Evolutionary conservation across 2,797 vertebrate species (phyloP), one percentile per base, ranked within the genome.

Genomic region (Myotis vivesi): DNA sequence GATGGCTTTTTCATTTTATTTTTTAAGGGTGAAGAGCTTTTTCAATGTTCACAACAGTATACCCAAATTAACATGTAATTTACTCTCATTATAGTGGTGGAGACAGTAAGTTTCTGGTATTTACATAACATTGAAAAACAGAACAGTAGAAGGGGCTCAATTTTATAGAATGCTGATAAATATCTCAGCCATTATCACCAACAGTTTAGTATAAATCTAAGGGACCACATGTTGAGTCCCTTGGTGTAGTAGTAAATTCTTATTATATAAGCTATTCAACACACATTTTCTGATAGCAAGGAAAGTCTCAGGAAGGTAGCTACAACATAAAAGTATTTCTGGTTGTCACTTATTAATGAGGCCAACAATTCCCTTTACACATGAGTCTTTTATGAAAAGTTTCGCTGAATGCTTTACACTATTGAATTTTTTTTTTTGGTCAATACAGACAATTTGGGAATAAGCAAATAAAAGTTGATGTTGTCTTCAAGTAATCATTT

Each of bases 401-500:
- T 94, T 62, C 71, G 15, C 13, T 85, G 33, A 36, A 59, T 73
- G 9, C 12, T 84, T 92, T 49, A 22, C 13, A 17, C 53, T 96
- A 85, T 77, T 68, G 75, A 92, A 9, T 16, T 92, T 51, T 95
- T 38, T 38, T 25, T 51, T 95, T 46, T 25, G n/a, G 3, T 96
- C 41, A 80, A 44, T 84, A 88, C 6, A 80, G 49, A 10, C 25
- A 15, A 94, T 96, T 95, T 88, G 94, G 79, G 89, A 97, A 86
- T 33, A 94, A 41, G 3, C 46, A 41, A 95, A 94, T 22, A 93
- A 96, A 96, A 97, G 49, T 30, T 7, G 0, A 87, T 96, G 75
- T 75, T 94, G 36, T 93, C 25, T 93, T 81, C 80, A 25, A 55
- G 76, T 36, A 96, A 96, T 72, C 2, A n/a, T 49, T 94, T 97